Base-by-base conservation (phyloP, 2,888 invertebrate species). In the Cordilura impudica region DNA sequence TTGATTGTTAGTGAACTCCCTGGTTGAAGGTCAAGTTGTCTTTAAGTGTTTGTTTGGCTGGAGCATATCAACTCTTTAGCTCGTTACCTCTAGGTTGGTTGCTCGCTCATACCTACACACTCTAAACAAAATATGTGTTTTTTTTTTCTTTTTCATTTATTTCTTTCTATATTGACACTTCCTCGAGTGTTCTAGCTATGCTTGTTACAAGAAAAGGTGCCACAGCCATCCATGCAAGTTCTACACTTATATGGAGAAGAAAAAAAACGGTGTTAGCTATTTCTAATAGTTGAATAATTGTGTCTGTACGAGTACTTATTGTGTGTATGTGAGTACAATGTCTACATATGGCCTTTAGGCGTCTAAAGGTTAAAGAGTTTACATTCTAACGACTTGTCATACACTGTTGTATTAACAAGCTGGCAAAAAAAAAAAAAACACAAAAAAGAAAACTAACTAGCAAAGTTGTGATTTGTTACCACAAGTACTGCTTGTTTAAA, bases 1-100 rank as follows among this genome's bases (percentile, higher is more conserved):
- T 82, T 82, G 82, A 82, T 82, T 82, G 82, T 76, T 76, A 61
- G 56, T 81, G 78, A 75, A 74, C 79, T 66, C 49, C 19, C 43
- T 56, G 49, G 56, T 45, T 54, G 54, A 75, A 79, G 79, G 79
- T 75, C 74, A 79, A 74, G 74, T 71, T 74, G 70, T 16, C 18
- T 74, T 61, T 18, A 53, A 71, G 66, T 67, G 66, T 75, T 71
- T 70, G 61, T 54, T 31, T 43, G 45, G 23, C 53, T 61, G 26
- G 65, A 51, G n/a, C 31, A 23, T 26, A 16, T 16, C 1, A 69
- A 75, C 29, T 39, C 49, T n/a, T 54, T 26, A 29, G 16, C 47
- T 67, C 19, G 53, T 2, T 26, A 21, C 6, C 43, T 54, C 19
- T 19, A 16, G 29, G 49, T 45, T 21, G 29, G 10, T 66, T 3